Conservation (phyloP, 1,140 invertebrate species). For the Drosophila triauraria region DNA sequence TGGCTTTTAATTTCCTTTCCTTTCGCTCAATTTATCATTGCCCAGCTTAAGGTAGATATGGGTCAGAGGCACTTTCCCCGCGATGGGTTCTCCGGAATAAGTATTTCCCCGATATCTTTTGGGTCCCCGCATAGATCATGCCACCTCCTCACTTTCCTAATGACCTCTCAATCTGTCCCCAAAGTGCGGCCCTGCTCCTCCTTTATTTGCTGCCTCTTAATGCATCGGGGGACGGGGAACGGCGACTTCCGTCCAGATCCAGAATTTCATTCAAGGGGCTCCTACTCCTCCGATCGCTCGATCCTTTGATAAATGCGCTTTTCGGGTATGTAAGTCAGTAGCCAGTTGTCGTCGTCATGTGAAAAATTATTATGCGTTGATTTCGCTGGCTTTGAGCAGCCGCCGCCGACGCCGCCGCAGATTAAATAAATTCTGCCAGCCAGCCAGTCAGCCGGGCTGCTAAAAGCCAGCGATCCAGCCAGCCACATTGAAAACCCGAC, state of each 20-base stretch:
- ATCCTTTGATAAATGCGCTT: conserved; percentile 80
- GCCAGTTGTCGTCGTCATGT: conserved; percentile 73
- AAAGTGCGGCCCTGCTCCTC: conserved; percentile 39
- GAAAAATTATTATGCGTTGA: conserved; percentile 83
- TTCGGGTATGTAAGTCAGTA: conserved; percentile 83
- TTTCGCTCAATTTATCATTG: conserved; percentile 74
- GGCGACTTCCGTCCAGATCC: conserved; percentile 54
- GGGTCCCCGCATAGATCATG: conserved; percentile 62
- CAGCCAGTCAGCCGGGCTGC: conserved; percentile 23
- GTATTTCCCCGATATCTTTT: conserved; percentile 25
- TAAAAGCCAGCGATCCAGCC: conserved; percentile 17
- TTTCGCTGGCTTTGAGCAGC: conserved; percentile 67
- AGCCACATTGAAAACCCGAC: conserved; percentile 14
- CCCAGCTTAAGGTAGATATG: conserved; percentile 43
- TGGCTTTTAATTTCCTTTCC: conserved; percentile 80
- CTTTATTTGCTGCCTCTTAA: not conserved
- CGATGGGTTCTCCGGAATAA: not conserved
- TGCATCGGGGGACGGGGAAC: not conserved
- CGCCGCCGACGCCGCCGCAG: conserved; percentile 76
- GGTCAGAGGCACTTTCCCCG: conserved; percentile 14
- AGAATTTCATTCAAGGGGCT: conserved; percentile 64
- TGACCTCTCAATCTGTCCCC: conserved; percentile 81
- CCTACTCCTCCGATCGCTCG: conserved; percentile 5
- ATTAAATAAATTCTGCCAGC: conserved; percentile 84
- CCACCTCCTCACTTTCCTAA: conserved; percentile 65